Percentiles rank a stretch among this genome's conserved stretches.
These are phyloP conservation scores for Drosophila willistoni DNA, from an alignment of 1,140 invertebrate genomes.

Conservation along the genomic window DNA sequence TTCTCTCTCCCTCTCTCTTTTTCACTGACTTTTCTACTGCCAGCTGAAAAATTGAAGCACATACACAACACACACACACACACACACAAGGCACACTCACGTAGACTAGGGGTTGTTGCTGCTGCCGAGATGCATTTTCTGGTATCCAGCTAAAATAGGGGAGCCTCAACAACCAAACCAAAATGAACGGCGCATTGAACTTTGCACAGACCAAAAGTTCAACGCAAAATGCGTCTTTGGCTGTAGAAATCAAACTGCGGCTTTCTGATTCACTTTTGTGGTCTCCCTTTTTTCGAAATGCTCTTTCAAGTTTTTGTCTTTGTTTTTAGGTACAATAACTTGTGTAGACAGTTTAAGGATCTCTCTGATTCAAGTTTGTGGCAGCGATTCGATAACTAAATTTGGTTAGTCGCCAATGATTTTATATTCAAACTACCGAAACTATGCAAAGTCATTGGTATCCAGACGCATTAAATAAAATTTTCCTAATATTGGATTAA, in stretches of 20 bases:
- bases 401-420: no score
- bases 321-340: background rate
- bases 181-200: conserved; percentile 64
- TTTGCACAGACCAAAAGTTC: conserved; percentile 70
- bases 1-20: conserved; percentile 22
- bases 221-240: no score
- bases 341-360: no score
- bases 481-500: no score
- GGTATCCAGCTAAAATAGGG: conserved; percentile 43
- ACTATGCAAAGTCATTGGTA: no score
- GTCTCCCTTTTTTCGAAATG: background rate
- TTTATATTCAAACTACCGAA: no score
- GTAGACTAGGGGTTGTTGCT: conserved; percentile 63
- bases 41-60: conserved; percentile 71
- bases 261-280: conserved; percentile 36
- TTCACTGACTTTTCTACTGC: conserved; percentile 19
- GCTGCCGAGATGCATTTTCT: conserved; percentile 28
- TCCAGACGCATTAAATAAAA: no score
- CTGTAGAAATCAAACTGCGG: conserved; percentile 46
- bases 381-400: no score
- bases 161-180: conserved; percentile 33
- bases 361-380: no score
- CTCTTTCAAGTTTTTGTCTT: background rate
- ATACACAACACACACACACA: conserved; percentile 39
- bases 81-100: conserved; percentile 34